A percentile compares a stretch with the other conserved stretches of the same genome.
These are phyloP conservation scores for Cololabis saira DNA, from an alignment of 2,113 vertebrate genomes.

Conservation along the genomic window DNA sequence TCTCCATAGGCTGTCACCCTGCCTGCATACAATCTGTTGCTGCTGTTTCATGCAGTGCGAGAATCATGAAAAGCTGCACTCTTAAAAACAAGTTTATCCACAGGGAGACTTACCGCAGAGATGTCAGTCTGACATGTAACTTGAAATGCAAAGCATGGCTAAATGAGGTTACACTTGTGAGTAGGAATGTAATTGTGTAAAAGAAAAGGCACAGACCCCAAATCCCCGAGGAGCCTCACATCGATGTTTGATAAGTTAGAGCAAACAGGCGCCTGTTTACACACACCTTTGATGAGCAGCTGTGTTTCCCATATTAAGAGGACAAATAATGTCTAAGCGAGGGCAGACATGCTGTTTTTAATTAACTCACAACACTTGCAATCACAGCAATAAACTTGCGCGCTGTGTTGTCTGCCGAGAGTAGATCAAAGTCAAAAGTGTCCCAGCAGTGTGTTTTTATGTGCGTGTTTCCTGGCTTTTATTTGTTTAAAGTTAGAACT, in stretches of 20 bases:
- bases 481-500: conserved; percentile 21
- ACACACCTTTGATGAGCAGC: conserved; percentile 70
- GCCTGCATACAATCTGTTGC: conserved; percentile 11
- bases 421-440: conserved; percentile 73
- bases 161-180: conserved; percentile 29
- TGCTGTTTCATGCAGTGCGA: background rate
- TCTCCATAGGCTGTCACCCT: conserved; percentile 2
- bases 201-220: conserved; percentile 14
- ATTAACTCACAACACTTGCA: conserved; percentile 71
- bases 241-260: conserved; percentile 56
- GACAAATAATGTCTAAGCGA: conserved; percentile 66
- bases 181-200: conserved; percentile 54
- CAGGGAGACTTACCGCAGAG: conserved; percentile 31
- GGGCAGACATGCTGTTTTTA: conserved; percentile 72
- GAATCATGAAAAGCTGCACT: conserved; percentile 9
- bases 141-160: conserved; percentile 43
- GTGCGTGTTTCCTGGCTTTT: conserved; percentile 35
- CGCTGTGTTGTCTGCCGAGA: conserved; percentile 54
- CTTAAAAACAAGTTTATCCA: conserved; percentile 28
- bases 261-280: conserved; percentile 70
- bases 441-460: conserved; percentile 36
- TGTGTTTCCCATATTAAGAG: conserved; percentile 60
- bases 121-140: conserved; percentile 52
- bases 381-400: conserved; percentile 73
- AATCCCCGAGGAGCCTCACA: conserved; percentile 39